These are phyloP conservation scores for Crocidura indochinensis DNA, from an alignment of 2,797 vertebrate genomes.

Conservation along the genomic window DNA sequence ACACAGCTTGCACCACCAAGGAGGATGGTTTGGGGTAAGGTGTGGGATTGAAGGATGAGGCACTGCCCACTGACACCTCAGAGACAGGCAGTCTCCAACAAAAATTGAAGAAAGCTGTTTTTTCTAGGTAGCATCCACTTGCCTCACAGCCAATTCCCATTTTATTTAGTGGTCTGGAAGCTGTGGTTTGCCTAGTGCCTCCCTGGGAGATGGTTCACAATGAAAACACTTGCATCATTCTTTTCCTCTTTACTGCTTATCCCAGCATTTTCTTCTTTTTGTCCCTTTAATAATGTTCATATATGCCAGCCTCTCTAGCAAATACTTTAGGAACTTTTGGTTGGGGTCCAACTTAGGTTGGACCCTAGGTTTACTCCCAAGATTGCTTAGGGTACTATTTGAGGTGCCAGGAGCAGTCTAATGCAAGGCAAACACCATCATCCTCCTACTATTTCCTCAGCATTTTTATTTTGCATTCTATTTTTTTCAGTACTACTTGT, in stretches of 20 bases:
- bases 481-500: conserved; percentile 16
- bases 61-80: background rate
- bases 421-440: too few species aligned
- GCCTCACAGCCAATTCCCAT: conserved; percentile 7
- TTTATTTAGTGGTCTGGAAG: conserved; percentile 39
- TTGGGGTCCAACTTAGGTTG: too few species aligned
- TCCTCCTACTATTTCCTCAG: too few species aligned
- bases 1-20: conserved; percentile 18
- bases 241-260: background rate
- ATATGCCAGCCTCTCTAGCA: background rate
- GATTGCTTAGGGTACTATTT: too few species aligned
- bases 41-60: conserved; percentile 63
- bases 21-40: conserved; percentile 43
- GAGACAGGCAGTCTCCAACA: conserved; percentile 62
- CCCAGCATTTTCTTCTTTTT: background rate
- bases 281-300: background rate
- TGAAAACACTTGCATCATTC: background rate
- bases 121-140: conserved; percentile 9
- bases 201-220: background rate
- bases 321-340: background rate
- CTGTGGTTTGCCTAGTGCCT: conserved; percentile 24
- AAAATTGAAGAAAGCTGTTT: conserved; percentile 47
- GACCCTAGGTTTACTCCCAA: too few species aligned
- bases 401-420: too few species aligned
- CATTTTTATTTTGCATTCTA: background rate